Evolutionary conservation across 2,113 vertebrate species (phyloP).

Genomic region (Vidua macroura): DNA sequence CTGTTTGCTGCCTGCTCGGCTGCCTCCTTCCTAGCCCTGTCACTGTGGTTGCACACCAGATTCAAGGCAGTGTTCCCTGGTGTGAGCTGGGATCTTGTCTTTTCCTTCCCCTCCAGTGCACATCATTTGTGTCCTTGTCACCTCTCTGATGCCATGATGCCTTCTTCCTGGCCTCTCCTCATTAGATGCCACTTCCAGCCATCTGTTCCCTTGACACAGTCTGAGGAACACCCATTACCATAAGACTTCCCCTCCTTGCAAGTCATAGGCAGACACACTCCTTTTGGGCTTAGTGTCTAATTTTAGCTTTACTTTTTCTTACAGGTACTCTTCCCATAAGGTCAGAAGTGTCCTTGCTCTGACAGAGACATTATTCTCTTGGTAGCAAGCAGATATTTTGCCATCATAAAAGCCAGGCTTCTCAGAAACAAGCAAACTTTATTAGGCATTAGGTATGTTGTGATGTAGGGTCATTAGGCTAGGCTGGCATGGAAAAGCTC

Average conservation of each 20-base stretch:
- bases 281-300: not conserved
- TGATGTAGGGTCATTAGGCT: not conserved
- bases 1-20: not conserved
- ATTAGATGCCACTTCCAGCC: not conserved
- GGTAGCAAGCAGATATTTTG: not conserved
- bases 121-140: not conserved
- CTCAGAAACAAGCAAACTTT: not conserved
- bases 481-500: not conserved
- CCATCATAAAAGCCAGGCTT: not conserved
- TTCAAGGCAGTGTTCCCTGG: not conserved
- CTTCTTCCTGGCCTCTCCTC: not conserved
- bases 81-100: not conserved
- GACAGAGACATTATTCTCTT: not conserved
- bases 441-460: not conserved
- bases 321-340: not conserved
- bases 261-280: not conserved
- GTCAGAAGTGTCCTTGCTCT: not conserved
- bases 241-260: not conserved
- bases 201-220: not conserved
- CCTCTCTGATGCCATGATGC: not conserved
- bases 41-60: not conserved
- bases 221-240: not conserved
- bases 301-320: not conserved
- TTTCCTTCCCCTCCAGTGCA: not conserved
- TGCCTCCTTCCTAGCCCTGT: not conserved